Conservation (phyloP, 2,888 invertebrate species). For the Rhodophaea formosa region DNA sequence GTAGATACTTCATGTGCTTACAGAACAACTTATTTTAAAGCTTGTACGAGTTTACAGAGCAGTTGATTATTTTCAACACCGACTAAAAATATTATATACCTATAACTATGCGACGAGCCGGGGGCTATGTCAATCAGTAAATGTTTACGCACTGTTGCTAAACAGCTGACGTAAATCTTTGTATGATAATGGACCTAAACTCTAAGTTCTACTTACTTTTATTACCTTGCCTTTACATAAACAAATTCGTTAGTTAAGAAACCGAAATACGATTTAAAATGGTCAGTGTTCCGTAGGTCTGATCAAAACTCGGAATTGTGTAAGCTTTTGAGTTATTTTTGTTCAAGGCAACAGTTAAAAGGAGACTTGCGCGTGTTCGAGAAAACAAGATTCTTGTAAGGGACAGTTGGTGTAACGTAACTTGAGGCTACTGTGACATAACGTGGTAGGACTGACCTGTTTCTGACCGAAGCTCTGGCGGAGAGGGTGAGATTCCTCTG, state of each 20-base stretch:
- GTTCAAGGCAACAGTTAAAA: slow-evolving; percentile 16
- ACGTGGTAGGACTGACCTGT: slow-evolving; percentile 62
- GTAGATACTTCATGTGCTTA: slow-evolving; percentile 42
- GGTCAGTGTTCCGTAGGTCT: not conserved
- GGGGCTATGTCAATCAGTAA: slow-evolving; percentile 8
- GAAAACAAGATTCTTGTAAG: not conserved
- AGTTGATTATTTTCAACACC: not conserved
- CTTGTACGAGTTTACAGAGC: slow-evolving; percentile 31
- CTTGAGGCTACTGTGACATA: not conserved
- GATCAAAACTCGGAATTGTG: not conserved
- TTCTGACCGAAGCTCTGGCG: slow-evolving; percentile 66
- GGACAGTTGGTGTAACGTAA: not conserved
- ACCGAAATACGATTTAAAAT: not conserved
- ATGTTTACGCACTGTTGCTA: slow-evolving; percentile 5
- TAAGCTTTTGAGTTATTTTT: slow-evolving; percentile 9
- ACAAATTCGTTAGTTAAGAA: not conserved
- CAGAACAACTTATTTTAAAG: slow-evolving; percentile 51
- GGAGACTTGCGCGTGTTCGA: slow-evolving; percentile 14
- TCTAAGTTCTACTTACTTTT: slow-evolving; percentile 1
- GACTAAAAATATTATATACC: not conserved
- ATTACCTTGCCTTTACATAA: slow-evolving; percentile 1
- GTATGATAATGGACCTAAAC: not conserved
- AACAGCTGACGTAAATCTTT: slow-evolving; percentile 12
- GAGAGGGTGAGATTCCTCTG: slow-evolving; percentile 73
- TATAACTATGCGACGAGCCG: not conserved